Base-by-base conservation (phyloP, 2,797 vertebrate genomes). In the Orientallactaga sibirica region DNA sequence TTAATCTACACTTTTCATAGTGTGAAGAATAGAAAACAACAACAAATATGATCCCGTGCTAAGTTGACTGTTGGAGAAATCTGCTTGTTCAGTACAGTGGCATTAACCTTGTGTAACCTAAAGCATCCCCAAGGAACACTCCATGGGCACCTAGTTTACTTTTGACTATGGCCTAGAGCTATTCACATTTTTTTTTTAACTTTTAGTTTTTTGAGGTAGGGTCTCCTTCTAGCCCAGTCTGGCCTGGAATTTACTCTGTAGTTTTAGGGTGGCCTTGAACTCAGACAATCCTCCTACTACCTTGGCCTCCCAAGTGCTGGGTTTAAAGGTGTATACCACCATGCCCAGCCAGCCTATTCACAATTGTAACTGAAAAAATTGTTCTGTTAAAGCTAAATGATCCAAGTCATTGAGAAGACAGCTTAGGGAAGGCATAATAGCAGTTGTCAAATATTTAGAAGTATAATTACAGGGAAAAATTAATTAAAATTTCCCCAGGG, bases 1-100 rank as follows among this genome's bases (percentile, higher is more conserved):
- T 62, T 94, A 85, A 93, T 10, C 52, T 85, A 91, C 1, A 74
- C 41, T 79, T 94, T 81, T 79, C 19, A 78, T 91, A 77, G 68
- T 86, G 14, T 90, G 92, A 94, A 95, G 92, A 94, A 94, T 25
- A 52, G 82, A 90, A 79, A 93, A 93, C 80, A 67, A 86, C 18
- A 90, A 84, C 48, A 85, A 70, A 62, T 27, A 12, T 64, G 81
- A 89, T 75, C 64, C 71, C 64, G 87, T 27, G 29, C 76, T 85
- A 88, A 95, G 43, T 41, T 52, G 86, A 27, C 62, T 90, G 52
- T n/a, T 74, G 80, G 83, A 91, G 81, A 94, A 90, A 86, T 77
- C 27, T 9, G 77, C 68, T 78, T 78, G 55, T 78, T 91, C 29
- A 78, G 75, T 75, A 94, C 55, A 61, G 90, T 58, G 82, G 55